Percentiles rank a stretch among this genome's conserved stretches.
Evolutionary conservation across 2,113 vertebrate species (phyloP).

Genomic region (Tretioscincus oriximinensis): DNA sequence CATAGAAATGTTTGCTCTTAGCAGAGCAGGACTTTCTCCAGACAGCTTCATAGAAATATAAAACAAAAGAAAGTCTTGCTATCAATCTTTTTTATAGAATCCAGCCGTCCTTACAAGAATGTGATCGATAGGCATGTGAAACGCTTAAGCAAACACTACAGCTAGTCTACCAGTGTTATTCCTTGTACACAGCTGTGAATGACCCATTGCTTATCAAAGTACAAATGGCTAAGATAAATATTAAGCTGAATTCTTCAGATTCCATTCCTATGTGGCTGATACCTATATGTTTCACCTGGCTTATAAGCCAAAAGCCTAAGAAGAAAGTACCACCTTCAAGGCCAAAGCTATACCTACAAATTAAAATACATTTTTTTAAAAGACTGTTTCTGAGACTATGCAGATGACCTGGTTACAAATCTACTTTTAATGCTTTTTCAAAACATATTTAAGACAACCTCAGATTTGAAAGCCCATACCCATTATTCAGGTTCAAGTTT

Average conservation of each 20-base stretch:
- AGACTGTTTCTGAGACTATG: too few relatives aligned
- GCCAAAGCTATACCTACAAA: not conserved
- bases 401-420: too few relatives aligned
- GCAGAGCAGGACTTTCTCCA: not conserved
- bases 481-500: too few relatives aligned
- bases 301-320: not conserved
- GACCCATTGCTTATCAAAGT: slow-evolving; percentile 62
- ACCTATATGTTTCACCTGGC: slow-evolving; percentile 10
- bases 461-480: too few relatives aligned
- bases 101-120: slow-evolving; percentile 46
- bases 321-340: slow-evolving; percentile 7
- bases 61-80: not conserved
- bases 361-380: not conserved
- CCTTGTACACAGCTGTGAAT: slow-evolving; percentile 52
- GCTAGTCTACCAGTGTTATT: slow-evolving; percentile 38
- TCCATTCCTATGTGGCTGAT: slow-evolving; percentile 42
- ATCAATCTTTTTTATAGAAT: not conserved
- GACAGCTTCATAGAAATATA: not conserved
- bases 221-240: slow-evolving; percentile 63
- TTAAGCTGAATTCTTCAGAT: slow-evolving; percentile 59
- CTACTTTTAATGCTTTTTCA: too few relatives aligned
- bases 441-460: too few relatives aligned
- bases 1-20: not conserved
- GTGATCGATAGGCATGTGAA: slow-evolving; percentile 46
- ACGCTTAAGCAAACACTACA: slow-evolving; percentile 58